Evolutionary conservation across 2,888 invertebrate species (phyloP), one percentile per base, ranked within the genome.

Genomic region (Cosmia pyralina): DNA sequence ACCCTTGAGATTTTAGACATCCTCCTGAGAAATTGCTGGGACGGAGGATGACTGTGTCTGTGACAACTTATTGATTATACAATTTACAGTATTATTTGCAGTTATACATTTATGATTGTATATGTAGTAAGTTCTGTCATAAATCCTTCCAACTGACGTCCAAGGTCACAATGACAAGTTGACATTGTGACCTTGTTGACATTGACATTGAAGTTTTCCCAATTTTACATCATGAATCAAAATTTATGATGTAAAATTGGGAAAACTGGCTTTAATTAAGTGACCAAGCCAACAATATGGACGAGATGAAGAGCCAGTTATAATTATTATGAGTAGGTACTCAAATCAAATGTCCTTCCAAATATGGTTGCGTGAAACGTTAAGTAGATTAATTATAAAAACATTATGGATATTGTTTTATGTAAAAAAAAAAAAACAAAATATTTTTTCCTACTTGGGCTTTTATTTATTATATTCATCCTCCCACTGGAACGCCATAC

Each of bases 1-100:
- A 80, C 87, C 85, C 85, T 87, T 85, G 86, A 88, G 88, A 88
- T 88, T 90, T 87, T 77, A 65, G 82, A 83, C 85, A 88, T 82
- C 80, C 85, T 81, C 74, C 83, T 64, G 71, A 76, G 81, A 79
- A 79, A 81, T 72, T 46, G 17, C 58, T 44, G 50, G 58, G 22
- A 41, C 69, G 72, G 77, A 69, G 77, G 77, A 53, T 68, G 77
- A 74, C 78, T 75, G 75, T 84, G 81, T 85, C 83, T 82, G 81
- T 76, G 66, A 66, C 62, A 58, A 48, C 55, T 80, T 77, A 84
- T 85, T 83, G 75, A 72, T 72, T 74, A 38, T 64, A 53, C 65
- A 55, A 72, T 74, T 19, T 69, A 55, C 4, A 50, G 53, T 46
- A n/a, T 19, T 22, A 44, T 46, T n/a, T 64, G 34, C 17, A 63